Evolutionary conservation across 1,140 invertebrate genomes (phyloP), one percentile per base, ranked within the genome.

Genomic region (Melipona quadrifasciata): DNA sequence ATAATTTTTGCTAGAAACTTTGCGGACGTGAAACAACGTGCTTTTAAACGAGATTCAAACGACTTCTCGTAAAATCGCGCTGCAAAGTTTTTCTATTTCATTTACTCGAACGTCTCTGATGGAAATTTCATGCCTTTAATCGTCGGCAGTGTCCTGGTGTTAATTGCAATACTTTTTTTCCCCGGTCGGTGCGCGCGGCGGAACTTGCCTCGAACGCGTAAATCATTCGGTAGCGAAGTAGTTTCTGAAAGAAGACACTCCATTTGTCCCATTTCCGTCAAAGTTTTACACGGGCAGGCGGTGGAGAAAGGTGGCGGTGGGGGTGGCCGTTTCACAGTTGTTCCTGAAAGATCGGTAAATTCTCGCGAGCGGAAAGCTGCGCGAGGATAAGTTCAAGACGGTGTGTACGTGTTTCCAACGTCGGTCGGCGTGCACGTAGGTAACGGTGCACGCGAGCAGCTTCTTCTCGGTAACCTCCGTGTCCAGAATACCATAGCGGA

Each of bases 381-480:
- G 17, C 16, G 27, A n/a, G 47, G 55, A 51, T 53, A 58, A 70
- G 74, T 70, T 51, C 34, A 78, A 83, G 55, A 61, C 61, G 64
- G 65, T 47, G 74, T 39, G 74, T 83, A 83, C 81, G 74, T 83
- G 74, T 58, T 39, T 24, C 24, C n/a, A 19, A 19, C 2, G 65
- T 51, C 17, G 27, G 17, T 6, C 21, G 72, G 14, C 19, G 51
- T n/a, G 34, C n/a, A 5, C 24, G 10, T 8, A 65, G 16, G 64
- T 27, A 27, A 19, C 5, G 55, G 55, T 19, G 21, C 11, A 14
- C 58, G 31, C 24, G 58, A 27, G 57, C 39, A 68, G 16, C 31
- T 51, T 70, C 73, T 83, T 83, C 53, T 10, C 39, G 27, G 2
- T 55, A 17, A 19, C 10, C 34, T 2, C 8, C n/a, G 55, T 72